Base-by-base conservation (phyloP, 1,140 invertebrate species). In the Cecropterus lyciades region DNA sequence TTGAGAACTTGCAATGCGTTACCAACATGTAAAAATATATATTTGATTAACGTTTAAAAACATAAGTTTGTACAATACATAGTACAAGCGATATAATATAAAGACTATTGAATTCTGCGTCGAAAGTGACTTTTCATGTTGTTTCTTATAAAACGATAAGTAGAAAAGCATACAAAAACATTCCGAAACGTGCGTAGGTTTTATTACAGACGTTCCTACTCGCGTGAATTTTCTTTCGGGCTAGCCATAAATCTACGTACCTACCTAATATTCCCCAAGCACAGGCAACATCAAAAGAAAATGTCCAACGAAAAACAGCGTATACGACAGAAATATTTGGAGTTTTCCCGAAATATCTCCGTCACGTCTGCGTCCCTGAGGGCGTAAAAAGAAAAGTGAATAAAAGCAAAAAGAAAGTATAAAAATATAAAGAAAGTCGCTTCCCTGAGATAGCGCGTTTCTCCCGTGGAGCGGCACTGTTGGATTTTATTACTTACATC, bases 401-500 rank as follows among this genome's bases (percentile, higher is more conserved):
- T 82, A 87, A 84, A 82, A 78, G 73, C 72, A 75, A 82, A 82
- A 85, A 75, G 74, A 82, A 77, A 73, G 69, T 76, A 75, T 79
- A 74, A 77, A 85, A 75, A 70, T 75, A 76, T 82, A 83, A 81
- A 84, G 82, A 85, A 87, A 84, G 82, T 80, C 72, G 70, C 80
- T 85, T 85, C 77, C 75, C 78, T 78, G 67, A 76, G 73, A 83
- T 76, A 81, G 82, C 79, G 71, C 68, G 73, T 75, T 82, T 73
- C 70, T 81, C 72, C 70, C 67, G 43, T 64, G 66, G 52, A 57
- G 63, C 69, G 70, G 70, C 72, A 72, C 67, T 59, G 73, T 64
- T 73, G 77, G 71, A 63, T 85, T 87, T 87, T 87, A 89, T 89
- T 85, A 82, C 84, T 87, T 85, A 82, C 83, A 43, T 42, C 45